Evolutionary conservation across 2,113 vertebrate genomes (phyloP), one percentile per base, ranked within the genome.

Genomic region (Talpa occidentalis): DNA sequence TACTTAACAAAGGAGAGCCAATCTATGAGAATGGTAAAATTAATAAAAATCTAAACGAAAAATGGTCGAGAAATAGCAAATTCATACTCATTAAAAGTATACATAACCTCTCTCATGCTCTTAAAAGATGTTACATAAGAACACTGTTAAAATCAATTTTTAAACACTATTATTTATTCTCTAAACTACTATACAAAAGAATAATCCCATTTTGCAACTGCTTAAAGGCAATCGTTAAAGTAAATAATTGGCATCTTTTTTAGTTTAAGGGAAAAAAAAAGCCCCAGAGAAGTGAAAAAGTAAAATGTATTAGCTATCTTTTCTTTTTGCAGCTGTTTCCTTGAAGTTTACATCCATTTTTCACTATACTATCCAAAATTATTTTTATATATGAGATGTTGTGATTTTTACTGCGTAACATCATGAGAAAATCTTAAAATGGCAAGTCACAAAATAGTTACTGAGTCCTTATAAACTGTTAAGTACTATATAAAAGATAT

Each of bases 141-240:
- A 21, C 62, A 69, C 10, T 40, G n/a, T 89, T 24, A 76, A 5
- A 62, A 81, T 49, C 30, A 81, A 44, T 91, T 82, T 49, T 93
- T 94, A 32, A 94, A 82, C 54, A 73, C 21, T 89, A 47, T 74
- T 42, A 69, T 78, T 79, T 69, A 69, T 49, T 81, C 30, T 95
- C 44, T 72, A 92, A 89, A 64, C 6, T 17, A 14, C 59, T 22
- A 60, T 8, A 47, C 10, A 72, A 64, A 35, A 90, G 30, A 92
- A 44, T 77, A 82, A 1, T 86, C 6, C 16, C 17, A 81, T 82
- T 78, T 88, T n/a, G 77, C 52, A 72, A 69, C 10, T 62, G 6
- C 69, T 90, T 87, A 87, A 81, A 93, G 52, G 42, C 3, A 81
- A 72, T 8, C 80, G 37, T 28, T 91, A 83, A 88, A 94, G 56